Base-by-base conservation (phyloP, 2,888 invertebrate genomes). In the Therioaphis trifolii region DNA sequence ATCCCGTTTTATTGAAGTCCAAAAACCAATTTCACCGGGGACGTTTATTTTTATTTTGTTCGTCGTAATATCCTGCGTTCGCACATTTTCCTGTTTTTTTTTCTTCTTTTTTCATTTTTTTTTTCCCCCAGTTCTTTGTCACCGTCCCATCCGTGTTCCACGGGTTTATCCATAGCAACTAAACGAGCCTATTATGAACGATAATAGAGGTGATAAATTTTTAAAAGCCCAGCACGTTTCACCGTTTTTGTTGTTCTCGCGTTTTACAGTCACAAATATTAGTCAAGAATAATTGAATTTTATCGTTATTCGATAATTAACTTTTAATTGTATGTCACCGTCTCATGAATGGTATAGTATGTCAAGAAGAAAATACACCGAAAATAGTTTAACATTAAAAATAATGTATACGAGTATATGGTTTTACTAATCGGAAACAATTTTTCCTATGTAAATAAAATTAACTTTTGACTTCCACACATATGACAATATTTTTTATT, bases 161-260 rank as follows among this genome's bases (percentile, higher is more conserved):
- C 46, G 61, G 46, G 63, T 63, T 61, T 63, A 61, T 46, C 43
- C 24, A 29, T 76, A 46, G n/a, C 63, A 21, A 76, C 61, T 76
- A 76, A 76, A 63, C 46, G 46, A 46, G 61, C 46, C 61, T 76
- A 76, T 76, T 76, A 76, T 27, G 43, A 76, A 76, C 43, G 61
- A 63, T 63, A 46, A 76, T 63, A 63, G 76, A 46, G 18, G 61
- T 43, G 35, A 75, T 75, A 75, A 61, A 75, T 61, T 61, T 46
- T 61, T 12, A 4, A 12, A 61, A 75, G 5, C 3, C 75, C 61
- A 61, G n/a, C n/a, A 75, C 75, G 43, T 61, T 18, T 15, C 43
- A 75, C 7, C 43, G 11, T 27, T 27, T 75, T 61, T 21, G 71
- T 75, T 58, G 55, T 75, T 58, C 18, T 58, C 74, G 5, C 35